These are phyloP conservation scores for Euphonia xanthogaster DNA, from an alignment of 2,797 vertebrate species.

Conservation along the genomic window DNA sequence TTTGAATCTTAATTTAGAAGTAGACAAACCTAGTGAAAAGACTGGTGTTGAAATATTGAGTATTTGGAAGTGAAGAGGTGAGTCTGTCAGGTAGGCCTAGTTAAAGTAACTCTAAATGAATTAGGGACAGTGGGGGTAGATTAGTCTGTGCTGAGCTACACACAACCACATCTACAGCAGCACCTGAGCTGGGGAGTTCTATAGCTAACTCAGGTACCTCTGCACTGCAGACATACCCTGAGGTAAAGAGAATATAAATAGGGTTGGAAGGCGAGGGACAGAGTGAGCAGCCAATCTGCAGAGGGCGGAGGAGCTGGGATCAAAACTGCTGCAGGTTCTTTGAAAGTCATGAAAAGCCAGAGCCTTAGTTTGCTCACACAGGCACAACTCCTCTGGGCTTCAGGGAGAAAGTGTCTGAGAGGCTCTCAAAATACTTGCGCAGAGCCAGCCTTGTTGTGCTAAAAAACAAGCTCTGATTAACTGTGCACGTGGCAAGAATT, in stretches of 20 bases:
- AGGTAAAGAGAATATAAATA: conserved; percentile 39
- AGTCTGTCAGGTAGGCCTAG: not conserved
- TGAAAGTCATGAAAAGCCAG: conserved; percentile 38
- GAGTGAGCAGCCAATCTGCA: not conserved
- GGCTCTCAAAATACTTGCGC: not conserved
- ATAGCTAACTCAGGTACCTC: not conserved
- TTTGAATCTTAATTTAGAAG: not conserved
- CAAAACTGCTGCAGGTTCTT: not conserved
- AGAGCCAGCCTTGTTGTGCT: conserved; percentile 17
- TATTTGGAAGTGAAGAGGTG: not conserved
- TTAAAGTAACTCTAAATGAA: not conserved
- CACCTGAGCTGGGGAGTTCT: not conserved
- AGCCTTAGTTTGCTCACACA: conserved; percentile 6
- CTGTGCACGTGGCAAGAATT: conserved; percentile 26
- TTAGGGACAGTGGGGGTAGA: not conserved
- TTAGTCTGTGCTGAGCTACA: not conserved
- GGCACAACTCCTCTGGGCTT: conserved; percentile 30
- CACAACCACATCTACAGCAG: not conserved
- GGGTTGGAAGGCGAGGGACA: not conserved
- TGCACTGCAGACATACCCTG: not conserved
- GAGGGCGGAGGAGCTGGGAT: not conserved
- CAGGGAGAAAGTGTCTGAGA: not conserved
- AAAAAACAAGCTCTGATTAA: conserved; percentile 28
- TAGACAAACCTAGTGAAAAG: not conserved
- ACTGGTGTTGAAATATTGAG: not conserved